phyloP scores from a whole-genome alignment of 35 echinoderm and acorn worm species.

The Hemicentrotus pulcherrimus region DNA sequence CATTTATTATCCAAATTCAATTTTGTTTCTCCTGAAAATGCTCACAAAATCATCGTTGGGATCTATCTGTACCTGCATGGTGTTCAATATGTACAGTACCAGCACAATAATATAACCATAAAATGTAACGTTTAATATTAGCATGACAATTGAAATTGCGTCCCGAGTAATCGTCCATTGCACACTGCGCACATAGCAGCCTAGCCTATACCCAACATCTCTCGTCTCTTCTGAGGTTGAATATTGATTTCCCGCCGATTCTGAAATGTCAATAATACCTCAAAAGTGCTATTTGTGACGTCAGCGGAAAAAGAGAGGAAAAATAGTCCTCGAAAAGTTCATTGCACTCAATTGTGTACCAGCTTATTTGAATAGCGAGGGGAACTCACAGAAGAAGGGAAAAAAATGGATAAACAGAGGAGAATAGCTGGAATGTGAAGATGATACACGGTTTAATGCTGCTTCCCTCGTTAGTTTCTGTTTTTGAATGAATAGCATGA shows the following conservation, averaged over 20 bases:
- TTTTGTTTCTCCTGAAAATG: no score
- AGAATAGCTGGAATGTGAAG: neutral
- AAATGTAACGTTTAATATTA: neutral
- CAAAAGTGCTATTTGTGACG: conserved; percentile 28
- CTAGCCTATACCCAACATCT: neutral
- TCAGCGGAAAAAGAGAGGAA: neutral
- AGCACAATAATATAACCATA: no score
- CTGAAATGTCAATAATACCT: conserved; percentile 36
- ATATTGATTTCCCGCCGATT: conserved; percentile 26
- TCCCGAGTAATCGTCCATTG: neutral
- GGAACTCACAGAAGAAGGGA: neutral
- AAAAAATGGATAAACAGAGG: neutral
- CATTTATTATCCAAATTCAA: no score
- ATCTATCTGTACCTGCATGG: no score
- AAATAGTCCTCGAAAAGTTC: neutral
- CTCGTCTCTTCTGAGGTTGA: neutral
- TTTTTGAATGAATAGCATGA: neutral
- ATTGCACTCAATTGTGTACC: neutral
- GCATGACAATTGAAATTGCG: neutral
- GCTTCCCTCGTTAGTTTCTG: neutral
- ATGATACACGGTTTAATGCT: neutral
- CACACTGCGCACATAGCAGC: neutral
- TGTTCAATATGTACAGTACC: no score
- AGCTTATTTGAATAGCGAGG: conserved; percentile 4
- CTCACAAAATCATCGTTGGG: no score